A percentile compares a stretch with the other conserved stretches of the same genome.
phyloP scores from a whole-genome alignment of 37 sponge, comb jelly and placozoan genomes.

The Bolinopsis microptera region DNA sequence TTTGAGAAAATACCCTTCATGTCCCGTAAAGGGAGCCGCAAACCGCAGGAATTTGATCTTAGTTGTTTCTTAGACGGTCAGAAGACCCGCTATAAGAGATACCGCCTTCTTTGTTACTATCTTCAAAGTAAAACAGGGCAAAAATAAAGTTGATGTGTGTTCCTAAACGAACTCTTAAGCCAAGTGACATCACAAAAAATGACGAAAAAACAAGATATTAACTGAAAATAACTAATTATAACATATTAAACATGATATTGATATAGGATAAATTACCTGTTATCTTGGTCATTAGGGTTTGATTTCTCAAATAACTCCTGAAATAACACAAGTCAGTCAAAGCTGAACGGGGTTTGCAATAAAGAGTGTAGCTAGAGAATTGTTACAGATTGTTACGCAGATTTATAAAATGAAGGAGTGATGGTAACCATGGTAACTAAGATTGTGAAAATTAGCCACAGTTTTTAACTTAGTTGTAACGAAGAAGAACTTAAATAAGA shows the following conservation, averaged over 20 bases:
- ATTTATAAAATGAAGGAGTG: no score
- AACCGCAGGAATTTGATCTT: background rate
- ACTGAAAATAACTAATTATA: background rate
- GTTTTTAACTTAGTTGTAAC: no score
- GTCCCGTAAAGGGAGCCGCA: background rate
- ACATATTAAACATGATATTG: no score
- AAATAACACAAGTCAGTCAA: background rate
- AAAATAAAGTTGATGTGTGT: background rate
- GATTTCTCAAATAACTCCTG: slow-evolving; percentile 50
- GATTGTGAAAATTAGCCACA: no score
- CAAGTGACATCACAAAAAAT: background rate
- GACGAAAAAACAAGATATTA: background rate
- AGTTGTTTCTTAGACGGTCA: background rate
- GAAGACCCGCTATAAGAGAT: background rate
- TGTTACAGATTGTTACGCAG: no score
- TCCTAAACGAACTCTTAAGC: background rate
- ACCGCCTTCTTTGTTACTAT: background rate
- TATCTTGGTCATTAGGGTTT: background rate
- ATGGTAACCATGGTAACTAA: no score
- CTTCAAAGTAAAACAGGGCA: background rate
- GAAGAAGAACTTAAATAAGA: no score
- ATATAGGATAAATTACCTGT: background rate
- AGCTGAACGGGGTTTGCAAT: no score
- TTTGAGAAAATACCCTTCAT: background rate
- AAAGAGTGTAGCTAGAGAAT: no score